phyloP scores from a whole-genome alignment of 2,113 vertebrate genomes.

The Pomatorhinus ruficollis region DNA sequence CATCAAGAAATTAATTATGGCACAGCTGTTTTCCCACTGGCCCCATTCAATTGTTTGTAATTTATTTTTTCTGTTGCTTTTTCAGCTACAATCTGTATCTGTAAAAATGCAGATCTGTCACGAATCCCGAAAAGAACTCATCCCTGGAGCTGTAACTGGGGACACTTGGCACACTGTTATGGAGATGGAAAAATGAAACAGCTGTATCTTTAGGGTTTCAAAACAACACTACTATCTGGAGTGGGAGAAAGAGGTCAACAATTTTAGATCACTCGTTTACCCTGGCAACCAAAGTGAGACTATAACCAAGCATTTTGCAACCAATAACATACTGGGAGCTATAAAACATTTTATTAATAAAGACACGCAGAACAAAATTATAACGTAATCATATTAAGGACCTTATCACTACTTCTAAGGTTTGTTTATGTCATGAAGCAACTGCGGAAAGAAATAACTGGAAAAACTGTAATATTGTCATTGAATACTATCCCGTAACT shows the following conservation, averaged over 20 bases:
- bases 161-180: conserved; percentile 71
- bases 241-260: background rate
- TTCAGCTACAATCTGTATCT: background rate
- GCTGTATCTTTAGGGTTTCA: conserved; percentile 83
- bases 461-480: background rate
- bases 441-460: background rate
- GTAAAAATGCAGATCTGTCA: conserved; percentile 71
- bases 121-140: conserved; percentile 78
- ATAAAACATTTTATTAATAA: background rate
- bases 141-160: conserved; percentile 78
- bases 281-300: background rate
- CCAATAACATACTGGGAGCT: background rate
- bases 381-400: background rate
- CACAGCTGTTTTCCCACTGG: conserved; percentile 51
- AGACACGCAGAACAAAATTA: background rate
- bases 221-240: conserved; percentile 81
- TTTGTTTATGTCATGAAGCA: background rate
- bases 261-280: background rate
- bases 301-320: conserved; percentile 9
- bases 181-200: conserved; percentile 83
- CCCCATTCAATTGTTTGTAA: background rate
- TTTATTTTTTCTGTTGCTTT: background rate
- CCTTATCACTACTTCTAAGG: background rate
- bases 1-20: background rate
- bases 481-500: background rate